Conservation (phyloP, 2,113 vertebrate genomes). For the Nesoenas mayeri region DNA sequence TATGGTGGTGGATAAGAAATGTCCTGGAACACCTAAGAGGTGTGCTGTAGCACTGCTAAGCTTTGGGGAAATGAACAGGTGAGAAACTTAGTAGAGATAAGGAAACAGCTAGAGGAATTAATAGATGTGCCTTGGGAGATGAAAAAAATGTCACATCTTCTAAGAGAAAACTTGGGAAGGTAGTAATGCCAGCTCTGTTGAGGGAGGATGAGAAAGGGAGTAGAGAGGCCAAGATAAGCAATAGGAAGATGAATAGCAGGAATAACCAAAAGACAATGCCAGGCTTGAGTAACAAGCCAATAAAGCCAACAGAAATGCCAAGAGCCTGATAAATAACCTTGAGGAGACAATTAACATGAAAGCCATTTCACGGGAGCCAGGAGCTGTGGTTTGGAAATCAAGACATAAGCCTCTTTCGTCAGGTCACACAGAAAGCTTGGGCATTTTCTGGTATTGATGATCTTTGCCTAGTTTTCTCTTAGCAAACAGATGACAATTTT, state of each 20-base stretch:
- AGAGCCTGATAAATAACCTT: constrained; percentile 29
- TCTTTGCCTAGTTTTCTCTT: background rate
- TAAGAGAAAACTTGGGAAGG: constrained; percentile 32
- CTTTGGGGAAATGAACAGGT: background rate
- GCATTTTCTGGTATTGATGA: background rate
- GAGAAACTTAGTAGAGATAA: background rate
- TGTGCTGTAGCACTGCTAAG: background rate
- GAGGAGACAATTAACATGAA: constrained; percentile 24
- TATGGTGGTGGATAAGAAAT: background rate
- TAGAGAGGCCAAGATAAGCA: constrained; percentile 28
- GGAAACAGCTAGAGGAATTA: background rate
- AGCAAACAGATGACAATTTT: background rate
- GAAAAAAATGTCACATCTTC: background rate
- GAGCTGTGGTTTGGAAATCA: background rate
- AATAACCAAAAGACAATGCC: constrained; percentile 23
- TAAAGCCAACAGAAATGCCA: background rate
- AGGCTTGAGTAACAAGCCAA: background rate
- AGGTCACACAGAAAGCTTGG: background rate
- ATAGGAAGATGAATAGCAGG: background rate
- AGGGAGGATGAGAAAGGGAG: constrained; percentile 18
- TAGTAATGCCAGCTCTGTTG: background rate
- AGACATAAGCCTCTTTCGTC: background rate
- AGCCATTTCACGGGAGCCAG: background rate
- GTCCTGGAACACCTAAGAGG: background rate
- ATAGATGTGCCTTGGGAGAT: constrained; percentile 21